Base-by-base conservation (phyloP, 2,888 invertebrate genomes). In the Drosophila yooni region DNA sequence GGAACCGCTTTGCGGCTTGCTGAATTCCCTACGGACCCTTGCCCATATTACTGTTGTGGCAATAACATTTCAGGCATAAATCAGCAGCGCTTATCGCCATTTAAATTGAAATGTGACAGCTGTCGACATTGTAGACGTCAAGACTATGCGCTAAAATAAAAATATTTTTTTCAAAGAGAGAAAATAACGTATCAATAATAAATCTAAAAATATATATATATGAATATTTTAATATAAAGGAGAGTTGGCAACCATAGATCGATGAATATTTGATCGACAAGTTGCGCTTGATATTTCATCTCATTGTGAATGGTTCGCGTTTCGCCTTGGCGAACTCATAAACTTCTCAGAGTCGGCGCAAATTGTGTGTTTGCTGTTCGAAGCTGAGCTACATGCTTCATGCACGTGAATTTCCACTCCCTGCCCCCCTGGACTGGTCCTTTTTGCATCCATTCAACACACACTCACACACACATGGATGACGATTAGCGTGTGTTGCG, bases 261-360 rank as follows among this genome's bases (percentile, higher is more conserved):
- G 34, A n/a, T 36, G 2, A 25, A 27, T 25, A 36, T 27, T 27
- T 29, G 13, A 56, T 51, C 15, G 13, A 18, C 13, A 53, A 34
- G 25, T 72, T 11, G 48, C 36, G 34, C 40, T 38, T 40, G 31
- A 15, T 56, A 27, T 52, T 50, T n/a, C 18, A 21, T 21, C 60
- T 75, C 70, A 82, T 72, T 80, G 64, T 36, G 40, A 64, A 67
- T 74, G 63, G 54, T 43, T 53, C 56, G 57, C 83, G n/a, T n/a
- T n/a, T n/a, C n/a, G n/a, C n/a, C n/a, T n/a, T n/a, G n/a, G n/a
- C n/a, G n/a, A n/a, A n/a, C n/a, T n/a, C n/a, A 58, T 81, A 77
- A 81, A 81, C 60, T 66, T 63, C 67, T 29, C 78, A 67, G 61
- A 61, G 65, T 63, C 66, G 62, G 52, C 70, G 67, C 66, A 66